Percentiles rank a stretch among this genome's conserved stretches.
phyloP scores from a whole-genome alignment of 2,888 invertebrate genomes.

The Oscheius sp. region DNA sequence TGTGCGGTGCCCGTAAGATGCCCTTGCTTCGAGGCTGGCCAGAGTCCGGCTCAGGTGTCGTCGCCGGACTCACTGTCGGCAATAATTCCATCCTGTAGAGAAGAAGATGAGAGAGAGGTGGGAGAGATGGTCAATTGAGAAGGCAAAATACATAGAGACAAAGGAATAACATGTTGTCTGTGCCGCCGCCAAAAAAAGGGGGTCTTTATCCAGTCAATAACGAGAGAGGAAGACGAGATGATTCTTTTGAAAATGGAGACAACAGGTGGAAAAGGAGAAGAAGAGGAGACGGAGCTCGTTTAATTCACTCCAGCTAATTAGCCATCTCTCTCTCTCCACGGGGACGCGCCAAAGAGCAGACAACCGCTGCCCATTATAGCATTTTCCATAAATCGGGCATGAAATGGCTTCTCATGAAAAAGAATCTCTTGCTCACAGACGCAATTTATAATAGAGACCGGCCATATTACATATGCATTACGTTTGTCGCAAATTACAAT shows the following conservation, averaged over 20 bases:
- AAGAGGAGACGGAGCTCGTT: not conserved
- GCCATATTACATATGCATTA: too few relatives aligned
- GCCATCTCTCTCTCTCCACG: too few relatives aligned
- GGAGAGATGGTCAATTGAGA: not conserved
- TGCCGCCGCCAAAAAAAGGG: not conserved
- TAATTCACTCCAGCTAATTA: conserved; percentile 11
- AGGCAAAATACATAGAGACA: not conserved
- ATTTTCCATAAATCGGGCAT: not conserved
- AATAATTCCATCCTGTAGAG: conserved; percentile 36
- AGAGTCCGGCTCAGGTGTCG: conserved; percentile 32
- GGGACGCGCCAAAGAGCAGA: too few relatives aligned
- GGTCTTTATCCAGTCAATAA: not conserved
- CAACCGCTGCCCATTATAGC: not conserved
- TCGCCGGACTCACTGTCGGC: conserved; percentile 36
- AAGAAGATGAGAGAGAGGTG: not conserved
- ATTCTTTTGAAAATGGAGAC: not conserved
- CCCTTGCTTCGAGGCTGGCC: conserved; percentile 38
- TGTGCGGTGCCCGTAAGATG: conserved; percentile 43
- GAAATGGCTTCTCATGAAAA: too few relatives aligned
- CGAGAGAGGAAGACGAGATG: not conserved
- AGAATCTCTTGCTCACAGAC: too few relatives aligned
- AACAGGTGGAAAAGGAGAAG: not conserved
- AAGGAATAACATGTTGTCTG: not conserved
- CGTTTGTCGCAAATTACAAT: too few relatives aligned
- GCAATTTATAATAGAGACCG: too few relatives aligned